Evolutionary conservation across 2,888 invertebrate genomes (phyloP), one percentile per base, ranked within the genome.

Genomic region (Phasia obesa): DNA sequence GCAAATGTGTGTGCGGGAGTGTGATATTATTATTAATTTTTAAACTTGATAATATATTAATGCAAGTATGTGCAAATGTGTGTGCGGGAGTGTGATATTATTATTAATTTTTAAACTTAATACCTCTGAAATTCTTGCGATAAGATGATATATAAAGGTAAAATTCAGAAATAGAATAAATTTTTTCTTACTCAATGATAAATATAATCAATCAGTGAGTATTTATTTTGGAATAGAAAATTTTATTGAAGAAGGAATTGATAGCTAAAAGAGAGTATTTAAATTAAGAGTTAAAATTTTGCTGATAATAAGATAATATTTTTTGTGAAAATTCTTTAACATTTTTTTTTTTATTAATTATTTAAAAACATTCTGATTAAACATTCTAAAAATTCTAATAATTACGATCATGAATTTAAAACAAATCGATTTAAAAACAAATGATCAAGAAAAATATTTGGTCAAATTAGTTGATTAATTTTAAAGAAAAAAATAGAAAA

Each of bases 71-170:
- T 67, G 21, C n/a, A n/a, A n/a, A n/a, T 35, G 25, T 21, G 15
- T 38, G 35, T 23, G 9, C 42, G 7, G 42, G 11, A 35, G 19
- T 55, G n/a, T 53, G 13, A 35, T 21, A 21, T 11, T 49, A 21
- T 11, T 49, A 21, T 38, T 11, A 47, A 21, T 25, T 65, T 65
- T 65, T 55, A 57, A 57, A 65, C 23, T 19, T 35, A 31, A 75
- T 25, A 57, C 21, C 35, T 17, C 9, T 3, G 4, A 62, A 42
- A 21, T n/a, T 55, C 13, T 23, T 38, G 19, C 42, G 42, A 44
- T 13, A 65, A 65, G 0, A 64, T 15, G n/a, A n/a, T n/a, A n/a
- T n/a, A 7, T 23, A 59, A 71, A 49, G 38, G 6, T 25, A 38
- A 17, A 23, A 44, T 62, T 62, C n/a, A 2, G 42, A 60, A 17